Evolutionary conservation across 2,113 vertebrate genomes (phyloP).

Genomic region (Oxyruncus cristatus): DNA sequence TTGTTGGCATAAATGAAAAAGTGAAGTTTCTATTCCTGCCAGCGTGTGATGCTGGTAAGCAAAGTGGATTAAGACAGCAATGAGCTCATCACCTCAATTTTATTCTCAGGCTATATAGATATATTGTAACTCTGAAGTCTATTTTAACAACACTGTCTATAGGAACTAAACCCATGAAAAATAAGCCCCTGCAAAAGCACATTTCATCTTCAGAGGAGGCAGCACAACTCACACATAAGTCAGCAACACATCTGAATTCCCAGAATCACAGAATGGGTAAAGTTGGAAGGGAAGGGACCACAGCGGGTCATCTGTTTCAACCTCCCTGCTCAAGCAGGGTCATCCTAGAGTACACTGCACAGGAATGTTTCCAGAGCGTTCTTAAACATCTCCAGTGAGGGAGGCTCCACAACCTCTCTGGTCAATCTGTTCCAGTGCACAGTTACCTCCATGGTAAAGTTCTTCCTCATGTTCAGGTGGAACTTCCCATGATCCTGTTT

Average conservation of each 20-base stretch:
- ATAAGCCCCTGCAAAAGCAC: not conserved
- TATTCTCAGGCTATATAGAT: not conserved
- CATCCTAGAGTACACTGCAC: not conserved
- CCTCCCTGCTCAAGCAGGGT: not conserved
- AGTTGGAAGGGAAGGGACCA: not conserved
- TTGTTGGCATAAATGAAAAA: not conserved
- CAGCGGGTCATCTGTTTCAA: not conserved
- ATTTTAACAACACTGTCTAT: not conserved
- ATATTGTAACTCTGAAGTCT: not conserved
- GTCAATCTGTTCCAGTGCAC: not conserved
- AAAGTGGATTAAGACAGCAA: not conserved
- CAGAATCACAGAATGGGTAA: not conserved
- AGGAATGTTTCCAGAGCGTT: not conserved
- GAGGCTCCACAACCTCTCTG: not conserved
- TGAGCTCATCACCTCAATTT: not conserved
- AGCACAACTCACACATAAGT: not conserved
- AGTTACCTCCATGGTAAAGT: not conserved
- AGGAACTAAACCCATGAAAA: not conserved
- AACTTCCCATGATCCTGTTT: not conserved
- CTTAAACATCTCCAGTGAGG: not conserved
- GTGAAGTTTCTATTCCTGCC: not conserved
- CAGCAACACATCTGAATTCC: not conserved
- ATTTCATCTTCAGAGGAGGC: not conserved
- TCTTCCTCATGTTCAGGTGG: not conserved
- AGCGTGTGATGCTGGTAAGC: not conserved